Evolutionary conservation across 2,113 vertebrate genomes (phyloP).

Genomic region (Spilogale gracilis): DNA sequence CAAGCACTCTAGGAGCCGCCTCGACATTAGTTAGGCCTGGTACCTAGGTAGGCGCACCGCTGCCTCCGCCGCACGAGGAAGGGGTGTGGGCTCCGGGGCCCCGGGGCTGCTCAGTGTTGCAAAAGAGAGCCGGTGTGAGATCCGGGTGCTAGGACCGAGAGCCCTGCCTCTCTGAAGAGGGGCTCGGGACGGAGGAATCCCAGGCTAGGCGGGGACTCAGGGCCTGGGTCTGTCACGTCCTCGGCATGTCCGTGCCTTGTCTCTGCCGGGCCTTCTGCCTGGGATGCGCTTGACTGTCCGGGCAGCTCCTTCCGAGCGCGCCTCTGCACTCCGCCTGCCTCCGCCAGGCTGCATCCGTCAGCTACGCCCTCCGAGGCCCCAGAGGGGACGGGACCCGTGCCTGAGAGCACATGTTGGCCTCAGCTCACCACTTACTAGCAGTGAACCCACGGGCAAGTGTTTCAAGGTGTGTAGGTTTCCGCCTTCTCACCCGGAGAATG

Average conservation of each 20-base stretch:
- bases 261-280: neutral
- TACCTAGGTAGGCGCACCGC: neutral
- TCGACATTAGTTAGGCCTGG: slow-evolving; percentile 57
- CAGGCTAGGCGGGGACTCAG: neutral
- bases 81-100: neutral
- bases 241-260: neutral
- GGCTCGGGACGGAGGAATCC: neutral
- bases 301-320: neutral
- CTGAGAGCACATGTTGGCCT: neutral
- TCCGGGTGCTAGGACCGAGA: neutral
- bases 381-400: neutral
- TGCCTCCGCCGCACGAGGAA: neutral
- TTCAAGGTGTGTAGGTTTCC: neutral
- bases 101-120: neutral
- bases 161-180: neutral
- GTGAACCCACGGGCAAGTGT: neutral
- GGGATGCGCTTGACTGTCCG: neutral
- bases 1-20: neutral
- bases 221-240: neutral
- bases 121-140: neutral
- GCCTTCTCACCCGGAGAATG: neutral
- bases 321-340: neutral
- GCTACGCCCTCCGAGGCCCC: neutral
- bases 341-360: neutral
- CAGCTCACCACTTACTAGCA: neutral